Evolutionary conservation across 2,797 vertebrate species (phyloP).

Genomic region (Pseudocheirus occidentalis): DNA sequence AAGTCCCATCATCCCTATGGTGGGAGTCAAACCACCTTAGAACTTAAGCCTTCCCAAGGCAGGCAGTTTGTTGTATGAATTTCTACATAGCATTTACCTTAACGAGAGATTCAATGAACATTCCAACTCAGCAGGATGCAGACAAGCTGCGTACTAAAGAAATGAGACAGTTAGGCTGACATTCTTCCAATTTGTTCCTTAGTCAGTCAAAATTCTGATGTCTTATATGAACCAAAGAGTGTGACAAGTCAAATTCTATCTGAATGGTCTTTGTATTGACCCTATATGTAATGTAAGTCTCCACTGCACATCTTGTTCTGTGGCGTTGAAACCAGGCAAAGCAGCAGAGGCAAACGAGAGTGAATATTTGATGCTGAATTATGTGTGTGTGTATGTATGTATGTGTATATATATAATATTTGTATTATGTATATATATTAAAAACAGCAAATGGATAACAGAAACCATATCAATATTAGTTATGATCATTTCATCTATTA

Average conservation of each 20-base stretch:
- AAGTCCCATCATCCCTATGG: not conserved
- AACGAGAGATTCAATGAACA: not conserved
- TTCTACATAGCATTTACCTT: not conserved
- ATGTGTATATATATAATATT: too few relatives aligned
- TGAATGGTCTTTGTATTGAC: constrained; percentile 90
- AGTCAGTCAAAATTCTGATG: constrained; percentile 99
- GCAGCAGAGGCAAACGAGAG: not conserved
- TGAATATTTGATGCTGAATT: not conserved
- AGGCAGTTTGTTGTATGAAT: not conserved
- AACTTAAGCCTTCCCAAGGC: not conserved
- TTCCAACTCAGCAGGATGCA: not conserved
- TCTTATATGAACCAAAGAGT: constrained; percentile 93
- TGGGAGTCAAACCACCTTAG: not conserved
- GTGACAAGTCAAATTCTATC: constrained; percentile 95
- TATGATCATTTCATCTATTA: not conserved
- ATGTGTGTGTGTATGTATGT: too few relatives aligned
- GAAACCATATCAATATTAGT: not conserved
- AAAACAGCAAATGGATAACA: not conserved
- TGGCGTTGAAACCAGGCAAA: not conserved
- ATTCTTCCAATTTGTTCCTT: constrained; percentile 95
- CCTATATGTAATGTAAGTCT: not conserved
- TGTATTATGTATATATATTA: too few relatives aligned
- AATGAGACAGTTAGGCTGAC: constrained; percentile 97
- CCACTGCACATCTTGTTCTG: not conserved
- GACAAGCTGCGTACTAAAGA: constrained; percentile 69